Conservation (phyloP, 2,113 vertebrate species). For the Globicephala melas region DNA sequence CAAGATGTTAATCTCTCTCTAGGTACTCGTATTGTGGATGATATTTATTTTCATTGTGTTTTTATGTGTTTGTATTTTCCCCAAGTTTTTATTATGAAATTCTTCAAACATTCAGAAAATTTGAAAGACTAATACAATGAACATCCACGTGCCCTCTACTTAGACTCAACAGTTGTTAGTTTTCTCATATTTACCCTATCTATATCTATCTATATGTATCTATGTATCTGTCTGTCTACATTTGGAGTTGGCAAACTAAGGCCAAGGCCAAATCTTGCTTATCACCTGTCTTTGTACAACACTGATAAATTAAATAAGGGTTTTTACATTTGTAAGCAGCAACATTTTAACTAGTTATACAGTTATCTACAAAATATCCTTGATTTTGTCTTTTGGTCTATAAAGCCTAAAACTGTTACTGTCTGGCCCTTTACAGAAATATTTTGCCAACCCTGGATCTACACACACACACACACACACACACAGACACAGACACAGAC, state of each 20-base stretch:
- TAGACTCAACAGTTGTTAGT: background rate
- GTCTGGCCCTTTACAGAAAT: background rate
- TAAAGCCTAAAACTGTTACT: background rate
- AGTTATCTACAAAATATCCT: background rate
- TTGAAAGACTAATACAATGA: background rate
- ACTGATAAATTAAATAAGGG: background rate
- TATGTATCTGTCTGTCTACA: background rate
- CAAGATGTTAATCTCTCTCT: background rate
- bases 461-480: too few species aligned
- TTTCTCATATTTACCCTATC: background rate
- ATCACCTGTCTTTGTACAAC: background rate
- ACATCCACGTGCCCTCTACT: background rate
- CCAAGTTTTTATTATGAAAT: background rate
- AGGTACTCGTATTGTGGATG: background rate
- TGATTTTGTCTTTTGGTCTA: slow-evolving; percentile 37
- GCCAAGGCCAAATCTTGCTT: background rate
- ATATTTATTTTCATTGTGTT: slow-evolving; percentile 22
- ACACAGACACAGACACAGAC: too few species aligned
- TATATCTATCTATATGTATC: background rate
- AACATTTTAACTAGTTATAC: background rate
- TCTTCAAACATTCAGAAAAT: background rate
- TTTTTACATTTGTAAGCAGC: slow-evolving; percentile 7
- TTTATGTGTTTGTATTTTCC: background rate
- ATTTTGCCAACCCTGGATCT: background rate
- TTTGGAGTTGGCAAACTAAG: background rate